A percentile compares a stretch with the other conserved stretches of the same genome.
Conservation (phyloP, 2,888 invertebrate genomes). For the Tetropium fuscum region DNA sequence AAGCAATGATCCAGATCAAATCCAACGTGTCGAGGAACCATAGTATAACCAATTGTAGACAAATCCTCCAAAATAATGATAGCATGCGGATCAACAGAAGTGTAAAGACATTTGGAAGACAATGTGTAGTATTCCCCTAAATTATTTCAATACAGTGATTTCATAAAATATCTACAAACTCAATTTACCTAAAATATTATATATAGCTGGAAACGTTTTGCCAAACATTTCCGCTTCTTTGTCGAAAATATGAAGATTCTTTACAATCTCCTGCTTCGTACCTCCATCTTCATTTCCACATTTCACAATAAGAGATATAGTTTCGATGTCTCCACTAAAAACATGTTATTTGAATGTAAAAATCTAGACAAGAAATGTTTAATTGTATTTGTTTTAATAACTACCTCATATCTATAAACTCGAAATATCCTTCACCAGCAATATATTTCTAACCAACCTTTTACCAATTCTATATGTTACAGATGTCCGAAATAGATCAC, state of each 20-base stretch:
- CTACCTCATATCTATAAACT: too few species aligned
- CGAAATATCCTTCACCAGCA: background rate
- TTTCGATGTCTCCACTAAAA: conserved; percentile 12
- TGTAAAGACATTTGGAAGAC: conserved; percentile 57
- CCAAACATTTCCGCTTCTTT: conserved; percentile 66
- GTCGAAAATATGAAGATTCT: conserved; percentile 64
- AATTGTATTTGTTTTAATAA: too few species aligned
- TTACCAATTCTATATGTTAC: conserved; percentile 43
- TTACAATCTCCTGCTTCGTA: conserved; percentile 64
- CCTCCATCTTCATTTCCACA: conserved; percentile 56
- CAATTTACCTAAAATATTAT: conserved; percentile 61
- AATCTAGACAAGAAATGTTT: too few species aligned
- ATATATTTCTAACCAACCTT: conserved; percentile 30
- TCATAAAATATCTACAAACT: too few species aligned
- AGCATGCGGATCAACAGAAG: conserved; percentile 56
- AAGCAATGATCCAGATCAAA: conserved; percentile 69
- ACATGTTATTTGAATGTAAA: background rate
- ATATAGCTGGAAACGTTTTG: conserved; percentile 64
- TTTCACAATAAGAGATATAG: conserved; percentile 57
- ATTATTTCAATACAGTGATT: conserved; percentile 21
- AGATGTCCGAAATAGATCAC: conserved; percentile 53
- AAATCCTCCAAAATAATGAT: conserved; percentile 70
- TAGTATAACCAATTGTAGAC: conserved; percentile 68
- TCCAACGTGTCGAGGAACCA: conserved; percentile 69
- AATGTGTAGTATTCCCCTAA: conserved; percentile 50